These are phyloP conservation scores for Sebastes itinus DNA, from an alignment of 2,797 vertebrate species.

Conservation along the genomic window DNA sequence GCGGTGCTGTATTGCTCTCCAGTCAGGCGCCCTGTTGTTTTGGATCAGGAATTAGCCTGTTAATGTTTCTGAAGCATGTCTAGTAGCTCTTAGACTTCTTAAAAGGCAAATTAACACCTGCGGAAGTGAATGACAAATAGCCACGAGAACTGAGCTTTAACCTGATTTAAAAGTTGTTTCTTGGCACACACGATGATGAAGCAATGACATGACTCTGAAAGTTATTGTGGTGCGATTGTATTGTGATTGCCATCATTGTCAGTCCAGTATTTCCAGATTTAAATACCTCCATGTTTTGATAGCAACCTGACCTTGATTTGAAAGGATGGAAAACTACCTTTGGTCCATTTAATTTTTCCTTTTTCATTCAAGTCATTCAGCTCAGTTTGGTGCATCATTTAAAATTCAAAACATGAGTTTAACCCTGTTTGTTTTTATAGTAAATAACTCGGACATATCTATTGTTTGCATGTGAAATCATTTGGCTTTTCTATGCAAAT, in stretches of 20 bases:
- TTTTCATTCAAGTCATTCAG: not conserved
- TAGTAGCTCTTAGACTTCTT: conserved; percentile 19
- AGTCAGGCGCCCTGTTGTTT: conserved; percentile 52
- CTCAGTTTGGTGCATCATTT: not conserved
- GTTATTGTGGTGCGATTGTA: not conserved
- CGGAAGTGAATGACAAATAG: conserved; percentile 18
- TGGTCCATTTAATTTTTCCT: not conserved
- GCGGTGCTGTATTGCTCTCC: conserved; percentile 54
- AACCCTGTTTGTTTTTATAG: not conserved
- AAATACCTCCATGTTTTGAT: not conserved
- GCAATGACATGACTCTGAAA: not conserved
- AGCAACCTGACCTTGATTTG: not conserved
- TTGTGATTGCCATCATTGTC: not conserved
- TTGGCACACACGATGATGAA: not conserved
- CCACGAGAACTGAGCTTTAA: not conserved
- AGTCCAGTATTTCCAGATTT: not conserved
- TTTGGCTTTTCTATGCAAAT: conserved; percentile 30
- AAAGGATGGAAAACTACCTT: not conserved
- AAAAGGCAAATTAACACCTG: conserved; percentile 16
- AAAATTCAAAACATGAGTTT: not conserved
- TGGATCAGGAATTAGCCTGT: conserved; percentile 50
- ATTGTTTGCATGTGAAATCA: conserved; percentile 5
- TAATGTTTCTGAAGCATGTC: conserved; percentile 60
- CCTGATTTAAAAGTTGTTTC: not conserved
- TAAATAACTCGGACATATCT: not conserved